A percentile compares a stretch with the other conserved stretches of the same genome.
phyloP scores from a whole-genome alignment of 2,888 invertebrate species.

The Poecilobothrus nobilitatus region DNA sequence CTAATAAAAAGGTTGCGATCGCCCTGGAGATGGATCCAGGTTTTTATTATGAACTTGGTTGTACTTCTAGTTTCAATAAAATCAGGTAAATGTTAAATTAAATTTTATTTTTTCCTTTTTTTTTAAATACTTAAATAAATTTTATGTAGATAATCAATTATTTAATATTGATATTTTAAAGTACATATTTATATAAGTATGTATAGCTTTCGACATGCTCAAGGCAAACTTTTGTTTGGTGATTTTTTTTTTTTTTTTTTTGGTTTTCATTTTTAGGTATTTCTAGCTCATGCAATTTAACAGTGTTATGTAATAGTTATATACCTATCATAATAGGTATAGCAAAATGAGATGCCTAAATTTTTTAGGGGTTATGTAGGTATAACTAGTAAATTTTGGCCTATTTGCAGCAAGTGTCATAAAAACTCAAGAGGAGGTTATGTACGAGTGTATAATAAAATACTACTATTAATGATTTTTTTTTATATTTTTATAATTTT shows the following conservation, averaged over 20 bases:
- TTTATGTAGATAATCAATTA: too few relatives aligned
- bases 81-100: slow-evolving; percentile 14
- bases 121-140: too few relatives aligned
- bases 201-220: slow-evolving; percentile 1
- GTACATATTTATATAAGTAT: too few relatives aligned
- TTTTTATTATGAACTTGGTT: slow-evolving; percentile 17
- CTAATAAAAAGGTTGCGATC: slow-evolving; percentile 14
- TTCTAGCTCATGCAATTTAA: slow-evolving; percentile 3
- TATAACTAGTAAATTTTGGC: slow-evolving; percentile 4
- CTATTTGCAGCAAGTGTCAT: slow-evolving; percentile 6
- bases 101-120: too few relatives aligned
- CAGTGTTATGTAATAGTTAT: not conserved
- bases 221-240: not conserved
- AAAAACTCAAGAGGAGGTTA: not conserved
- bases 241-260: not conserved
- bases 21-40: slow-evolving; percentile 21
- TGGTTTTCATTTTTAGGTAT: not conserved
- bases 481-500: too few relatives aligned
- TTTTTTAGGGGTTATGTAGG: slow-evolving; percentile 6
- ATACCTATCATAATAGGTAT: not conserved
- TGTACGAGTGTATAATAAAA: not conserved
- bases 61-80: slow-evolving; percentile 16
- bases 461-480: not conserved
- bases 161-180: too few relatives aligned
- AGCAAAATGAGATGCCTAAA: slow-evolving; percentile 3